phyloP scores from a whole-genome alignment of 2,113 vertebrate genomes.

The Solea solea region DNA sequence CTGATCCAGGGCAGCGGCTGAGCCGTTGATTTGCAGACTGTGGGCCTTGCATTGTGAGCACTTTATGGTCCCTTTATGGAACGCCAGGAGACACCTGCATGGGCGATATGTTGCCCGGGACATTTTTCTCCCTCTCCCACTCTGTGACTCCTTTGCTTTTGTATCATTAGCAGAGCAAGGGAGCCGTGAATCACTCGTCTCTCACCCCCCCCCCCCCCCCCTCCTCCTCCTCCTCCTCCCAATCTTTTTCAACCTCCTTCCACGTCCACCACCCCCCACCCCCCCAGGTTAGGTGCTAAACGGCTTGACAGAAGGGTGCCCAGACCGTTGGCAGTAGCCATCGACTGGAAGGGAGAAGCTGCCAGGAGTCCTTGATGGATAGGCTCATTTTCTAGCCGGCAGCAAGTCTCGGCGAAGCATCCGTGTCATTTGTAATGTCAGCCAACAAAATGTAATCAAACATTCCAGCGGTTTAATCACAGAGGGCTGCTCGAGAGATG shows the following conservation, averaged over 20 bases:
- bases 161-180: conserved; percentile 84
- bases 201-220: conserved; percentile 39
- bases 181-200: conserved; percentile 81
- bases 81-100: conserved; percentile 77
- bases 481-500: conserved; percentile 99
- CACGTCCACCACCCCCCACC: conserved; percentile 72
- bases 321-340: conserved; percentile 98
- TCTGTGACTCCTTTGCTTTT: conserved; percentile 80
- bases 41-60: conserved; percentile 71
- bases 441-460: conserved; percentile 99
- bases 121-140: conserved; percentile 76
- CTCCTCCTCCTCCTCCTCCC: conserved; percentile 37
- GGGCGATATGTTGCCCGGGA: conserved; percentile 75
- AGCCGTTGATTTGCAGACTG: conserved; percentile 71
- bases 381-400: conserved; percentile 99
- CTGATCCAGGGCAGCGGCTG: conserved; percentile 64
- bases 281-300: conserved; percentile 96
- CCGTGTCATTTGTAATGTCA: conserved; percentile 99
- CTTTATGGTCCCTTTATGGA: conserved; percentile 77
- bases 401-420: conserved; percentile 99
- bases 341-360: conserved; percentile 98
- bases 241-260: conserved; percentile 61
- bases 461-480: conserved; percentile 99
- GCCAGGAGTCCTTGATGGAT: conserved; percentile 99
- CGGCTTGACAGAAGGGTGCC: conserved; percentile 98